A percentile compares a stretch with the other conserved stretches of the same genome.
Conservation (phyloP, 1,140 invertebrate species). For the Asbolus verrucosus region DNA sequence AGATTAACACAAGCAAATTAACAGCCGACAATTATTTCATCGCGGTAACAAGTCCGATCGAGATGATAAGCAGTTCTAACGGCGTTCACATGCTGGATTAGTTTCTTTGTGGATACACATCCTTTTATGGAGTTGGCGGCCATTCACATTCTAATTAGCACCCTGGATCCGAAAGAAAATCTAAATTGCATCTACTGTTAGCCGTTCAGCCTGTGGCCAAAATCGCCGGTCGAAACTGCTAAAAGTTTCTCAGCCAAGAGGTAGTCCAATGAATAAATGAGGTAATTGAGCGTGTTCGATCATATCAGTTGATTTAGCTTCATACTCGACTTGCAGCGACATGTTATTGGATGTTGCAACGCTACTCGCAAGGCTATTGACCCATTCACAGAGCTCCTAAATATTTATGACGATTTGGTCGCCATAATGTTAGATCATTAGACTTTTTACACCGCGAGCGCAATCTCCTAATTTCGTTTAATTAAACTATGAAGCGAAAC, state of each 20-base stretch:
- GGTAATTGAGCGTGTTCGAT: constrained; percentile 38
- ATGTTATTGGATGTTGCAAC: constrained; percentile 36
- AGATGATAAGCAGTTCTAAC: constrained; percentile 1
- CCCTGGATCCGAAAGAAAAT: constrained; percentile 1
- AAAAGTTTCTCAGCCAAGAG: no score
- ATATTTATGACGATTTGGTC: constrained; percentile 16
- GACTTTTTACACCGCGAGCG: constrained; percentile 13
- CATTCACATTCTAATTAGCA: constrained; percentile 18
- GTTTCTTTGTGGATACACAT: constrained; percentile 7
- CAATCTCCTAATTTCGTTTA: constrained; percentile 9
- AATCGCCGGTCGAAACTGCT: no score
- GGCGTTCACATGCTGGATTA: constrained; percentile 1
- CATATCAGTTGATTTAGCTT: constrained; percentile 26
- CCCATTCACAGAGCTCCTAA: constrained; percentile 30
- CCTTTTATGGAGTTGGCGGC: constrained; percentile 1
- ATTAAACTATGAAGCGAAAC: no score
- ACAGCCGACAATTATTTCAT: constrained; percentile 9
- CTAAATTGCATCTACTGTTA: background rate
- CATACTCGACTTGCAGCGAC: constrained; percentile 20
- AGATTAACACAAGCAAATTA: no score
- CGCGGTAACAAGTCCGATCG: background rate
- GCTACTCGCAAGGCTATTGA: constrained; percentile 27
- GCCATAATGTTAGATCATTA: constrained; percentile 20
- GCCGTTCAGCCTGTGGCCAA: no score
- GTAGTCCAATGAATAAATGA: constrained; percentile 35